Conservation (phyloP, 92 coral and sea anemone genomes). For the Hydrozoanthus gracilis region DNA sequence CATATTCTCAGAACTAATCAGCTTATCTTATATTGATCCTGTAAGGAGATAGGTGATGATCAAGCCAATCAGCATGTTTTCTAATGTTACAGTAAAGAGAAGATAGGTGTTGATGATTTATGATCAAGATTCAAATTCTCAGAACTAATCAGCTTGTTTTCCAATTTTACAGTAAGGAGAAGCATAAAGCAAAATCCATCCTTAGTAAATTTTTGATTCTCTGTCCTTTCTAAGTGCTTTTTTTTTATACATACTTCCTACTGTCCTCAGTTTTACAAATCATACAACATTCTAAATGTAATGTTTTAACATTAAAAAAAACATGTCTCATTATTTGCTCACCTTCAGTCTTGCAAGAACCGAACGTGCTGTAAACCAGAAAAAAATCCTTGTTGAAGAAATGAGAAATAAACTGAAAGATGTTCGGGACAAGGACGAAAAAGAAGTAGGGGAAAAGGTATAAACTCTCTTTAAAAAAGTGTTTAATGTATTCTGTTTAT, state of each 20-base stretch:
- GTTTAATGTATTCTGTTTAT: too few species aligned
- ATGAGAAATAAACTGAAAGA: conserved; percentile 78
- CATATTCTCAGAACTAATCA: too few species aligned
- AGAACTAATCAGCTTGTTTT: too few species aligned
- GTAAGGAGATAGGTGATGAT: background rate
- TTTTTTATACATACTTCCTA: too few species aligned
- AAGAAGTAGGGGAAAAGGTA: conserved; percentile 43
- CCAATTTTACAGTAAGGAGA: too few species aligned
- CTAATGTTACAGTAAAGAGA: background rate
- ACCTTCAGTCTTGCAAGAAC: conserved; percentile 57
- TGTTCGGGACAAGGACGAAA: conserved; percentile 66
- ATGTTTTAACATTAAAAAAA: background rate
- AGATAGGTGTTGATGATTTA: too few species aligned
- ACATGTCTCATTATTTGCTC: background rate
- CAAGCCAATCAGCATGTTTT: background rate
- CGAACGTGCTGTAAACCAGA: conserved; percentile 83
- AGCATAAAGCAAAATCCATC: too few species aligned
- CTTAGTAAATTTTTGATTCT: too few species aligned
- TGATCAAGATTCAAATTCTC: too few species aligned
- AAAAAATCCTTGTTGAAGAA: conserved; percentile 88
- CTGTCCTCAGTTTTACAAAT: too few species aligned
- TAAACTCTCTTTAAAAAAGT: background rate
- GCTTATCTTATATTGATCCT: too few species aligned
- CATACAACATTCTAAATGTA: background rate
- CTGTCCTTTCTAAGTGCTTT: too few species aligned